Percentiles rank a stretch among this genome's conserved stretches.
Conservation (phyloP, 1,140 invertebrate species). For the Lepidurus couesii region DNA sequence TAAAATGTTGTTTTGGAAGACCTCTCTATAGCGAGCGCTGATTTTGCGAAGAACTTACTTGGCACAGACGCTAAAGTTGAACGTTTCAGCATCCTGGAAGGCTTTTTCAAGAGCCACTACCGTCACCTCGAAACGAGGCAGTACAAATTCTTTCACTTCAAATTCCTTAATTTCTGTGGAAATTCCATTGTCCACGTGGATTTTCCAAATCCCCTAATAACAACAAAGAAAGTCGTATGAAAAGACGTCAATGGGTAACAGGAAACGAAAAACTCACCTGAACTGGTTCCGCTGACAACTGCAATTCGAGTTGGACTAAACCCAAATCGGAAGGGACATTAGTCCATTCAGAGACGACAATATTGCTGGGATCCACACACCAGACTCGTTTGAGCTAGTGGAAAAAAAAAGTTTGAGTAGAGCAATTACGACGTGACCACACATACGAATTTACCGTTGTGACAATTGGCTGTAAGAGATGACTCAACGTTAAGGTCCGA, state of each 20-base stretch:
- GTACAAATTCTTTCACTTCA: conserved; percentile 56
- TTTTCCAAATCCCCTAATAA: conserved; percentile 52
- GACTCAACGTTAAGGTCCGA: conserved; percentile 48
- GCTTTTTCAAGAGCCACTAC: conserved; percentile 56
- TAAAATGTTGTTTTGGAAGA: background rate
- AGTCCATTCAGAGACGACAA: conserved; percentile 55
- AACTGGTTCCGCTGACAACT: conserved; percentile 51
- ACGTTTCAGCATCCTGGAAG: conserved; percentile 44
- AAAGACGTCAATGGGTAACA: background rate
- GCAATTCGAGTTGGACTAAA: conserved; percentile 51
- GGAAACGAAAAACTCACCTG: conserved; percentile 42
- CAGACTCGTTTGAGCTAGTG: conserved; percentile 52
- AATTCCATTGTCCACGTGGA: conserved; percentile 48
- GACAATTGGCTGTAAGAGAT: too few relatives aligned
- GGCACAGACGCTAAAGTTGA: background rate
- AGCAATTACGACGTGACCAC: too few relatives aligned
- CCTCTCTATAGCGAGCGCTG: background rate
- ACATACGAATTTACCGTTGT: too few relatives aligned
- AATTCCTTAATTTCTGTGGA: conserved; percentile 42
- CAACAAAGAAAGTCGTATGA: background rate
- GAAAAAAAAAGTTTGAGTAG: conserved; percentile 26
- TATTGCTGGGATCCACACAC: conserved; percentile 55
- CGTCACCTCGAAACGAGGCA: conserved; percentile 61
- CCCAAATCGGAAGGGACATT: conserved; percentile 51
- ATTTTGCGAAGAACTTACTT: background rate